Base-by-base conservation (phyloP, 2,797 vertebrate genomes). In the Myotis pilosus region DNA sequence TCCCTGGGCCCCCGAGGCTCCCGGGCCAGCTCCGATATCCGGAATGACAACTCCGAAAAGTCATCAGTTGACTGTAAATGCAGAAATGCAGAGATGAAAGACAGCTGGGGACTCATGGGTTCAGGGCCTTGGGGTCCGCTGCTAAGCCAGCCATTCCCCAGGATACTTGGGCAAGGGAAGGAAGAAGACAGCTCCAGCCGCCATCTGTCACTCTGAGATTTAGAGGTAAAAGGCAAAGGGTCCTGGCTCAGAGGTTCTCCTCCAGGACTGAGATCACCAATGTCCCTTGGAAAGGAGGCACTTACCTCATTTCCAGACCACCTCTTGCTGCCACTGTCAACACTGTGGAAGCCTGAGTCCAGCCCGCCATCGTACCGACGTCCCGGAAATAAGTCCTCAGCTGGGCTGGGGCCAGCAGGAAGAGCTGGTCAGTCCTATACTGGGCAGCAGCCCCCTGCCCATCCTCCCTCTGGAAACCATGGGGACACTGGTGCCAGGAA, bases 261-360 rank as follows among this genome's bases (percentile, higher is more conserved):
- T 41, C 30, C 23, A 11, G 62, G 15, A 12, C 44, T 8, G 12
- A 91, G 5, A 57, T 17, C 6, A 17, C 30, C n/a, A 22, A 10
- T 15, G 25, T 5, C 30, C 30, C 20, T 7, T 25, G 13, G 60
- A 85, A 57, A 75, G 44, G 47, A 84, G 3, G 19, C 28, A 36
- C 51, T 95, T 95, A 99, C 99, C 99, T 99, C 99, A 36, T 99
- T 99, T 85, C 99, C 99, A 17, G 99, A 99, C 99, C 99, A 99
- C 76, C 99, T 97, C 79, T 99, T 99, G 98, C 98, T 99, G 94
- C 99, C 99, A 1, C 99, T 99, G 98, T 99, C 99, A 8, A 99
- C 99, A 0, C 99, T 99, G 98, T 99, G 99, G 96, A 99, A 99
- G 36, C 99, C 99, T 0, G 99, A 99, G 96, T 99, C 99, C 86